These are phyloP conservation scores for Nyctalus aviator DNA, from an alignment of 2,797 vertebrate genomes.

Conservation along the genomic window DNA sequence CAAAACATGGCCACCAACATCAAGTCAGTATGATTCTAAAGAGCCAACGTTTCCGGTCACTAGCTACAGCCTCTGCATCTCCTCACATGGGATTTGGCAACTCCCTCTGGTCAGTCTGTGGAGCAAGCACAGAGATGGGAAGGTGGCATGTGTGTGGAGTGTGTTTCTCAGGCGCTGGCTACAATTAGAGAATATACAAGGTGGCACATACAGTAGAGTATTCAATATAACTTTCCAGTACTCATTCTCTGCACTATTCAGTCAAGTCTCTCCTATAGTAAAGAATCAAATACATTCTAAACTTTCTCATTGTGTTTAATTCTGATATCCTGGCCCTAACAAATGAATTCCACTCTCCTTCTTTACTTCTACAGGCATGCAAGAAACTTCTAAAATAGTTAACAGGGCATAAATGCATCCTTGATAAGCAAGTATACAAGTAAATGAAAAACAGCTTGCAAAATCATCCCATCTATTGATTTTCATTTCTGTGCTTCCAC, in stretches of 20 bases:
- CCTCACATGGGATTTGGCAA: neutral
- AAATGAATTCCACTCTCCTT: neutral
- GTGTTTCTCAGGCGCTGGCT: neutral
- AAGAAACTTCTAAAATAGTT: neutral
- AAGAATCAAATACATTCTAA: neutral
- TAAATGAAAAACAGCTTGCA: neutral
- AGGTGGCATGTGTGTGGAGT: rapidly evolving
- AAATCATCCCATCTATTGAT: neutral
- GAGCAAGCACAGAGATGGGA: neutral
- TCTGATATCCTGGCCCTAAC: neutral
- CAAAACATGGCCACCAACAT: neutral
- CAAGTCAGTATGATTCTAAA: neutral
- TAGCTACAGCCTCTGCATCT: neutral
- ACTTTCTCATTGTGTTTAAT: neutral
- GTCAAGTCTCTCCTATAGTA: neutral
- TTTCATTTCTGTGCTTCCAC: neutral
- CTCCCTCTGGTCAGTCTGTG: neutral
- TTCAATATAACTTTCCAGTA: neutral
- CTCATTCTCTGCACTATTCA: neutral
- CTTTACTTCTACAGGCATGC: neutral
- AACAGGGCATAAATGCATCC: neutral
- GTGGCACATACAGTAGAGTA: neutral
- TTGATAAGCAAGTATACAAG: neutral
- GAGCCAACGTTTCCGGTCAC: neutral
- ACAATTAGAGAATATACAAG: neutral